Percentiles rank a stretch among this genome's conserved stretches.
Conservation (phyloP, 2,888 invertebrate genomes). For the Agrilus cyanescens region DNA sequence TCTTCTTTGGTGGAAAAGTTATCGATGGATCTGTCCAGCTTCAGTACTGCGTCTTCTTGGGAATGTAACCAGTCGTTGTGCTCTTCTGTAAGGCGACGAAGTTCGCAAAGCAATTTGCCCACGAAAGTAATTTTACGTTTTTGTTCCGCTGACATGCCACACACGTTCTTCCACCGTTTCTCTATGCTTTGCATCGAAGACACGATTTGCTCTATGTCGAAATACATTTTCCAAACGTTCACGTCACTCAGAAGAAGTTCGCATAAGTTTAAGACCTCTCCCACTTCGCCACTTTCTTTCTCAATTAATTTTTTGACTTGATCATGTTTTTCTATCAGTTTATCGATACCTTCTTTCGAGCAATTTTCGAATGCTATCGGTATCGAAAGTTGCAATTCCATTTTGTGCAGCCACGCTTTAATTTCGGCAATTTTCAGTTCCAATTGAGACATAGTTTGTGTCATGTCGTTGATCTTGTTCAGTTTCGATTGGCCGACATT, state of each 20-base stretch:
- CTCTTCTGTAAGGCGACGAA: constrained; percentile 42
- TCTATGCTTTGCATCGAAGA: constrained; percentile 59
- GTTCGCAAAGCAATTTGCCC: constrained; percentile 49
- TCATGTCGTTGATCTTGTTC: constrained; percentile 59
- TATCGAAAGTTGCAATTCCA: constrained; percentile 57
- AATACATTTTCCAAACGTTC: constrained; percentile 58
- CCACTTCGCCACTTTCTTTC: constrained; percentile 63
- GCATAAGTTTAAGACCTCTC: constrained; percentile 67
- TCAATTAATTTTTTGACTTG: constrained; percentile 64
- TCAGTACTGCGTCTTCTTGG: constrained; percentile 49
- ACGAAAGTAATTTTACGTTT: constrained; percentile 52
- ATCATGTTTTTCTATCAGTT: constrained; percentile 58
- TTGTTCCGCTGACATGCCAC: constrained; percentile 58
- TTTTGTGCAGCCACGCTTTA: constrained; percentile 56
- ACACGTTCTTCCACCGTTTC: constrained; percentile 68
- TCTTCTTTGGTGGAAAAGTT: constrained; percentile 42
- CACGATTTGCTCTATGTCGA: constrained; percentile 56
- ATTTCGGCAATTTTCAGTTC: constrained; percentile 63
- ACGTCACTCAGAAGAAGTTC: constrained; percentile 65
- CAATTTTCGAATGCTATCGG: constrained; percentile 56
- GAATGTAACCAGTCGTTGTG: constrained; percentile 50
- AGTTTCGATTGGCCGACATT: constrained; percentile 53
- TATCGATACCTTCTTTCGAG: constrained; percentile 53
- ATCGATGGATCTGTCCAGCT: constrained; percentile 47
- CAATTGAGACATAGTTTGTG: constrained; percentile 56